Conservation (phyloP, 1,140 invertebrate species). For the Drosophila orosa region DNA sequence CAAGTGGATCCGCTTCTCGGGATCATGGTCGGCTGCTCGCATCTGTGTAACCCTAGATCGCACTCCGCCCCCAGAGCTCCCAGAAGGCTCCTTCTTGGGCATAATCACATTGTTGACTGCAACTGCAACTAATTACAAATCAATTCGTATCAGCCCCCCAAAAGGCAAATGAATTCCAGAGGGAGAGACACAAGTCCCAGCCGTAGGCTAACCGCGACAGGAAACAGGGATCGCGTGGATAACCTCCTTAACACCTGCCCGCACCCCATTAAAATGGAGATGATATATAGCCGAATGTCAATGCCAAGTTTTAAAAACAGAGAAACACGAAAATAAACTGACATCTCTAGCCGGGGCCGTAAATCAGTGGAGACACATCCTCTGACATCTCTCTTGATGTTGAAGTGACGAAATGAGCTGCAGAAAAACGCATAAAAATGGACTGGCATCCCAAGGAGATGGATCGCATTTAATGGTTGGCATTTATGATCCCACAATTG, state of each 20-base stretch:
- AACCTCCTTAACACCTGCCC: slow-evolving; percentile 63
- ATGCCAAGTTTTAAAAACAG: slow-evolving; percentile 41
- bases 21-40: slow-evolving; percentile 49
- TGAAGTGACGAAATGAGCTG: slow-evolving; percentile 43
- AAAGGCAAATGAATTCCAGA: slow-evolving; percentile 29
- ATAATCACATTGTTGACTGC: slow-evolving; percentile 78
- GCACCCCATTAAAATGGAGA: slow-evolving; percentile 61
- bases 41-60: slow-evolving; percentile 66
- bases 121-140: slow-evolving; percentile 82
- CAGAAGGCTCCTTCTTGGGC: slow-evolving; percentile 18
- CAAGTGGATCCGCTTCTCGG: slow-evolving; percentile 60
- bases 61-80: slow-evolving; percentile 5
- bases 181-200: slow-evolving; percentile 3
- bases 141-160: slow-evolving; percentile 71
- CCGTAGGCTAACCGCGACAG: slow-evolving; percentile 45
- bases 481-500: slow-evolving; percentile 45
- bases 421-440: slow-evolving; percentile 39
- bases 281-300: slow-evolving; percentile 40
- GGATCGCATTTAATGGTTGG: slow-evolving; percentile 38
- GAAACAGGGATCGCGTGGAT: slow-evolving; percentile 44
- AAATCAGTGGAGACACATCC: slow-evolving; percentile 53
- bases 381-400: slow-evolving; percentile 33
- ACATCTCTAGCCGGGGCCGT: slow-evolving; percentile 32
- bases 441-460: slow-evolving; percentile 33
- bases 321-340: slow-evolving; percentile 36